A percentile compares a stretch with the other conserved stretches of the same genome.
Evolutionary conservation across 2,888 invertebrate species (phyloP).

Genomic region (Odontomyia ornata): DNA sequence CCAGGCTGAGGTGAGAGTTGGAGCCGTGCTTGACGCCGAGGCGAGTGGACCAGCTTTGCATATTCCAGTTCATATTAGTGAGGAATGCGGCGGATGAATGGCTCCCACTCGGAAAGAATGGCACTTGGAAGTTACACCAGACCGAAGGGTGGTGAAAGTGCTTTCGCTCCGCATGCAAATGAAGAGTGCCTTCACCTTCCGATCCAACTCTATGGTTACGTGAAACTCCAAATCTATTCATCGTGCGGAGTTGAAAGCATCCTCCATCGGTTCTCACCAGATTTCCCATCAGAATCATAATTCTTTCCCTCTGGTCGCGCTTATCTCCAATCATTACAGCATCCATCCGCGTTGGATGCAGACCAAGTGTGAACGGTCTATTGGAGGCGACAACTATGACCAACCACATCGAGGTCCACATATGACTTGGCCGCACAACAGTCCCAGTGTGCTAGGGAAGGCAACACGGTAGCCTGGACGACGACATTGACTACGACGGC

Average conservation of each 20-base stretch:
- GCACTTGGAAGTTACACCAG: too few relatives aligned
- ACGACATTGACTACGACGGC: slow-evolving; percentile 1
- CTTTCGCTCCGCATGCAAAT: background rate
- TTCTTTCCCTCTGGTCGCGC: background rate
- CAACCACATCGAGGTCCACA: background rate
- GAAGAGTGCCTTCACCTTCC: background rate
- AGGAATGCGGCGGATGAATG: background rate
- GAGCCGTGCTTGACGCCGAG: slow-evolving; percentile 7
- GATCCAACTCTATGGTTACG: background rate
- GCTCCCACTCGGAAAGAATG: background rate
- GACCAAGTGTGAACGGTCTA: slow-evolving; percentile 11
- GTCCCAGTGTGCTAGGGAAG: background rate
- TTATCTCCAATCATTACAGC: background rate
- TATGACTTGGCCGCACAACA: background rate
- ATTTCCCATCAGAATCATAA: too few relatives aligned
- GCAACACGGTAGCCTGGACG: background rate
- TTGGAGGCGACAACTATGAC: background rate
- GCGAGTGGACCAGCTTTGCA: slow-evolving; percentile 30
- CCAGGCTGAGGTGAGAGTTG: slow-evolving; percentile 14
- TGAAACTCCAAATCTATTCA: background rate
- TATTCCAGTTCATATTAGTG: background rate
- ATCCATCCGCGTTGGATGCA: background rate
- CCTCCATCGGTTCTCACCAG: background rate
- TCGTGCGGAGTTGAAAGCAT: background rate
- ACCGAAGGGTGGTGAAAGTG: too few relatives aligned